phyloP scores from a whole-genome alignment of 2,888 invertebrate genomes.

The Meghimatium bilineatum region DNA sequence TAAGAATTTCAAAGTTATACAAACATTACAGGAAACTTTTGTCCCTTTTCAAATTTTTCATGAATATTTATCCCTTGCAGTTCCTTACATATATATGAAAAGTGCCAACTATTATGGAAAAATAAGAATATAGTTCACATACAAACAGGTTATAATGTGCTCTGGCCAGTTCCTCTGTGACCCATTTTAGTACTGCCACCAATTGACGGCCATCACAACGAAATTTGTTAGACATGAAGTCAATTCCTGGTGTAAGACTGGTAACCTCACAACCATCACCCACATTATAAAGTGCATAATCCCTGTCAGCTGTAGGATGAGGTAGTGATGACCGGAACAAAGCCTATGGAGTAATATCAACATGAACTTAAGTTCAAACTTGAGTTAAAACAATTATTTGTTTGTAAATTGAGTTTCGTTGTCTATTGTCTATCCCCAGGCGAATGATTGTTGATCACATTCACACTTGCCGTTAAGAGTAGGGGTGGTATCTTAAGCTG shows the following conservation, averaged over 20 bases:
- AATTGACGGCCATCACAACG: slow-evolving; percentile 74
- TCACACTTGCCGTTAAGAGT: too few species aligned
- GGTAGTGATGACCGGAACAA: slow-evolving; percentile 75
- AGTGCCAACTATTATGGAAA: not conserved
- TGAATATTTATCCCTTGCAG: too few species aligned
- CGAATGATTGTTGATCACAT: too few species aligned
- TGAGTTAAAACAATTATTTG: too few species aligned
- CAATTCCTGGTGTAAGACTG: slow-evolving; percentile 73
- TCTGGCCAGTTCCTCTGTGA: slow-evolving; percentile 74
- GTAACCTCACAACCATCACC: slow-evolving; percentile 75
- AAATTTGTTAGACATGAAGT: slow-evolving; percentile 74
- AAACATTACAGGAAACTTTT: too few species aligned
- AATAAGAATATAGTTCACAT: slow-evolving; percentile 53
- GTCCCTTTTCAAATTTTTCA: too few species aligned
- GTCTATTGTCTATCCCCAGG: too few species aligned
- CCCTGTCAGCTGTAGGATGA: slow-evolving; percentile 75
- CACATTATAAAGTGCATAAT: slow-evolving; percentile 76
- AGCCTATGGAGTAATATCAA: slow-evolving; percentile 60
- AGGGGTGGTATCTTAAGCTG: too few species aligned
- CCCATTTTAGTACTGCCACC: slow-evolving; percentile 73
- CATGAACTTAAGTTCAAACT: not conserved
- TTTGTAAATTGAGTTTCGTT: too few species aligned
- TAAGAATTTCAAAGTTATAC: too few species aligned
- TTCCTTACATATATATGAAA: too few species aligned
- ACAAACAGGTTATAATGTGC: slow-evolving; percentile 75